Evolutionary conservation across 1,140 invertebrate species (phyloP).

Genomic region (Ctenoplectra terminalis): DNA sequence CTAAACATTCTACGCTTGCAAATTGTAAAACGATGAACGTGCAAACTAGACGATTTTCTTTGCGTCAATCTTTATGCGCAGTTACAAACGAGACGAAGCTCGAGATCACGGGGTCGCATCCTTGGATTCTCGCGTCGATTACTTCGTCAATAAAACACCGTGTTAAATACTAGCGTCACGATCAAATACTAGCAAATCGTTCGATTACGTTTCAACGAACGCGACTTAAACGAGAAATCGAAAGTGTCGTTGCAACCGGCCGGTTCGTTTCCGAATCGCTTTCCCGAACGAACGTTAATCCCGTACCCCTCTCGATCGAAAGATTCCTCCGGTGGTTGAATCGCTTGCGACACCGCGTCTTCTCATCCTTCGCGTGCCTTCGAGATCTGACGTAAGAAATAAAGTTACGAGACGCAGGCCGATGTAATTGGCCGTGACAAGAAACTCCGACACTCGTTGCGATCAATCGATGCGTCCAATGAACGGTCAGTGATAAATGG

Average conservation of each 20-base stretch:
- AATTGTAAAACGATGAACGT: background rate
- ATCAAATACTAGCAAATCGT: background rate
- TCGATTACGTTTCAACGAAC: background rate
- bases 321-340: background rate
- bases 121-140: constrained; percentile 23
- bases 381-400: background rate
- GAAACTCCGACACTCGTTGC: constrained; percentile 4
- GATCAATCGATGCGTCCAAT: background rate
- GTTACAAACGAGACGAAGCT: background rate
- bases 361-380: background rate
- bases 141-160: too few species aligned
- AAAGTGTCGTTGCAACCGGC: background rate
- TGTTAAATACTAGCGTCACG: too few species aligned
- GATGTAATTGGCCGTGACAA: constrained; percentile 19
- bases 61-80: background rate
- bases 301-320: background rate
- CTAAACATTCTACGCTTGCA: too few species aligned
- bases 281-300: background rate
- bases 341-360: constrained; percentile 9
- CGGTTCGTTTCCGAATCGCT: background rate
- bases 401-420: background rate
- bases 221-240: background rate
- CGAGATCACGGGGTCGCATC: background rate
- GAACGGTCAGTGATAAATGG: background rate
- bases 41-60: too few species aligned